These are phyloP conservation scores for Hydrophis major DNA, from an alignment of 2,797 vertebrate genomes.

Conservation along the genomic window DNA sequence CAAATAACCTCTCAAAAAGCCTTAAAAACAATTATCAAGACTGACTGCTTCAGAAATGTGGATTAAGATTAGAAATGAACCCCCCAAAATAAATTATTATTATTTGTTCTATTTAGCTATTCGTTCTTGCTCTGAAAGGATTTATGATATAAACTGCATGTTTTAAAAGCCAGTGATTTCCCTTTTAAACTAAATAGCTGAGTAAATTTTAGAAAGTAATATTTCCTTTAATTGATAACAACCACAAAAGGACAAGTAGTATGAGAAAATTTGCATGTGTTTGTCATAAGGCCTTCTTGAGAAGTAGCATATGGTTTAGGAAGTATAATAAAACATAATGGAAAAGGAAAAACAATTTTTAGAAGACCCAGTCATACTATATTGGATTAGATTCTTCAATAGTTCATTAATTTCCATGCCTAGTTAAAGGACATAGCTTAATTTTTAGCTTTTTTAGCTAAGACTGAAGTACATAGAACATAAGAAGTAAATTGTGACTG, in stretches of 20 bases:
- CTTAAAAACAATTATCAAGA: conserved; percentile 56
- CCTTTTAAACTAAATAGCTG: conserved; percentile 71
- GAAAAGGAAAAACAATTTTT: conserved; percentile 18
- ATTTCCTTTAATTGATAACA: conserved; percentile 41
- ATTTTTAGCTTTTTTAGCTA: neutral
- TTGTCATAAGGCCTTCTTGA: conserved; percentile 37
- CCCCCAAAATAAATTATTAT: conserved; percentile 58
- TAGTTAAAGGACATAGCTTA: neutral
- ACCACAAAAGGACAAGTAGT: conserved; percentile 36
- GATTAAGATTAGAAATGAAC: conserved; percentile 41
- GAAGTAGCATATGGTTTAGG: conserved; percentile 34
- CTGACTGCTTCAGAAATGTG: conserved; percentile 59
- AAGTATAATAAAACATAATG: conserved; percentile 57
- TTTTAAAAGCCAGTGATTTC: conserved; percentile 75
- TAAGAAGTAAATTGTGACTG: neutral
- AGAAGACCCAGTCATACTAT: neutral
- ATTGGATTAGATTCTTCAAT: neutral
- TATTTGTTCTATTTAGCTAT: conserved; percentile 69
- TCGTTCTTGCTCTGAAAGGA: conserved; percentile 59
- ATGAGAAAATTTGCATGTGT: conserved; percentile 2
- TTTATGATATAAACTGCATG: conserved; percentile 69
- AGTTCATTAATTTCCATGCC: neutral
- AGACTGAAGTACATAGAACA: neutral
- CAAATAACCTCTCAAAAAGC: conserved; percentile 42
- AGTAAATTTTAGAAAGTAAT: conserved; percentile 57